A percentile compares a stretch with the other conserved stretches of the same genome.
Evolutionary conservation across 2,113 vertebrate genomes (phyloP).

Genomic region (Procavia capensis): DNA sequence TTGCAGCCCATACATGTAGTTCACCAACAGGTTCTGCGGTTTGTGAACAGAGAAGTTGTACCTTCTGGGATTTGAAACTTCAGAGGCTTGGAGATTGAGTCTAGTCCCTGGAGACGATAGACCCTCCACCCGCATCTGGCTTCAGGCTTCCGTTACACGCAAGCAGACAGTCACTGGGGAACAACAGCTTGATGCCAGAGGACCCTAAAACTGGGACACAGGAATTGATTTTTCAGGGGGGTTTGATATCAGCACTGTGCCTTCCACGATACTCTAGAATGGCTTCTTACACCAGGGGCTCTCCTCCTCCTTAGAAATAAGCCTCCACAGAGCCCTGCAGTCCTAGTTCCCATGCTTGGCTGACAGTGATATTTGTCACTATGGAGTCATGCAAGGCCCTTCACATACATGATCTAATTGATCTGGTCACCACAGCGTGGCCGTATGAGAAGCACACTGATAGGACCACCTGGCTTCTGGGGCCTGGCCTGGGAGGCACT

Average conservation of each 20-base stretch:
- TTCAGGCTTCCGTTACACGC: neutral
- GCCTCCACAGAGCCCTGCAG: neutral
- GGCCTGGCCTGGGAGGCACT: neutral
- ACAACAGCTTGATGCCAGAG: neutral
- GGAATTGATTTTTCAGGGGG: neutral
- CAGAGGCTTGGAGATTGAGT: neutral
- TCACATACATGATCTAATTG: neutral
- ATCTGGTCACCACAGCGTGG: neutral
- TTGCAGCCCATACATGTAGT: neutral
- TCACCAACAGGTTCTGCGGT: neutral
- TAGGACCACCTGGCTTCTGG: neutral
- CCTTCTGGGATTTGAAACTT: neutral
- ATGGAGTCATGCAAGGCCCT: neutral
- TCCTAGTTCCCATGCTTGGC: fast-evolving
- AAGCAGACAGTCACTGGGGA: neutral
- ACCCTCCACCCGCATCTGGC: neutral
- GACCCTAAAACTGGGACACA: neutral
- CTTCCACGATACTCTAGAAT: neutral
- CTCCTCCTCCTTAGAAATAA: neutral
- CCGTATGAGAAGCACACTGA: neutral
- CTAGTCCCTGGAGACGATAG: neutral
- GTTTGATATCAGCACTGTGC: too few relatives aligned
- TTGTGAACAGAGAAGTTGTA: neutral
- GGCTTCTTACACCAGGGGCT: neutral
- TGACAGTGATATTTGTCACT: neutral